A percentile compares a stretch with the other conserved stretches of the same genome.
These are phyloP conservation scores for Bostrychus sinensis DNA, from an alignment of 2,113 vertebrate species.

Conservation along the genomic window DNA sequence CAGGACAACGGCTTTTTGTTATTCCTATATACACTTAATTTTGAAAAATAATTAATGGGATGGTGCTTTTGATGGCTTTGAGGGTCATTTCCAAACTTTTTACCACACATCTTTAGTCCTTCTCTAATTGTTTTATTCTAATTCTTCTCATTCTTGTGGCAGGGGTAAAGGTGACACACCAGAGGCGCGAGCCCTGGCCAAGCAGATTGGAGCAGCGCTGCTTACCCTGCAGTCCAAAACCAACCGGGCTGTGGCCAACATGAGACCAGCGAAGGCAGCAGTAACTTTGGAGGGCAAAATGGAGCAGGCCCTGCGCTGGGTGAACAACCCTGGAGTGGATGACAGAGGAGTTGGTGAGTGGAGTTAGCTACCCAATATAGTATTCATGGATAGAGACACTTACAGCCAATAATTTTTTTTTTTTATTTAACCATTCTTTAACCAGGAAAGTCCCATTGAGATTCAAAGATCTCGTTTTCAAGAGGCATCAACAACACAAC, in stretches of 20 bases:
- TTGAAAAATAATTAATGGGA: slow-evolving; percentile 9
- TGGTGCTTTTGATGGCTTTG: neutral
- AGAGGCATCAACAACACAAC: too few relatives aligned
- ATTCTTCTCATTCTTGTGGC: too few relatives aligned
- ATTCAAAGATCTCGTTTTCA: too few relatives aligned
- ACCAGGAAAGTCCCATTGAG: too few relatives aligned
- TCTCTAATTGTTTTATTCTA: neutral
- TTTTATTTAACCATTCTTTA: too few relatives aligned
- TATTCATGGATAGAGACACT: slow-evolving; percentile 29
- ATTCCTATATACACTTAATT: slow-evolving; percentile 42
- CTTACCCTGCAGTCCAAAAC: slow-evolving; percentile 95
- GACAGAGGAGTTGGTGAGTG: slow-evolving; percentile 93
- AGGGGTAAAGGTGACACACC: slow-evolving; percentile 97
- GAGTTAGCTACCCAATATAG: slow-evolving; percentile 1
- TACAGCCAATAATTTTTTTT: slow-evolving; percentile 10
- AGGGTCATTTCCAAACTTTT: neutral
- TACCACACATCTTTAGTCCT: neutral
- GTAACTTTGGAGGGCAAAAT: slow-evolving; percentile 97
- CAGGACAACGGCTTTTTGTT: slow-evolving; percentile 28
- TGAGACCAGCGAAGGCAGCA: slow-evolving; percentile 92
- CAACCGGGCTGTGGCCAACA: slow-evolving; percentile 94
- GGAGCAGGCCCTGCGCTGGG: slow-evolving; percentile 97
- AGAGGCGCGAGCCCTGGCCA: slow-evolving; percentile 91
- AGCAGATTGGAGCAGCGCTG: slow-evolving; percentile 91
- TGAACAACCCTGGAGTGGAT: slow-evolving; percentile 92